A percentile compares a stretch with the other conserved stretches of the same genome.
Evolutionary conservation across 1,140 invertebrate species (phyloP).

Genomic region (Anagrus nilaparvatae): DNA sequence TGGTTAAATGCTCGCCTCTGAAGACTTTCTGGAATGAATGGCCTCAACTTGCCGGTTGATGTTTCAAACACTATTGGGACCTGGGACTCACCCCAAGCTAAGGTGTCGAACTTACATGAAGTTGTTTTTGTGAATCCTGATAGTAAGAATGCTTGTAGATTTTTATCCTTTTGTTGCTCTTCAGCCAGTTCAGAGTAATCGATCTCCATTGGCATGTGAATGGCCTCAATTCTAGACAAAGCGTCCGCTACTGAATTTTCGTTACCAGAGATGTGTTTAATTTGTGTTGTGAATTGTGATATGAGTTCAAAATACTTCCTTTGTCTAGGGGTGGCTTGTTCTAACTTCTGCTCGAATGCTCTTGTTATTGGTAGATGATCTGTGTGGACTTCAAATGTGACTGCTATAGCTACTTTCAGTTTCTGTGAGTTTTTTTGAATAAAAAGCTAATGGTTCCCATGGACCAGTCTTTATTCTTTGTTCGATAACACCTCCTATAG

Average conservation of each 20-base stretch:
- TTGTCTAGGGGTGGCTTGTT: not conserved
- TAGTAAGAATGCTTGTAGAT: not conserved
- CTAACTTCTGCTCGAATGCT: not conserved
- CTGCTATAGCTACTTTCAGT: not conserved
- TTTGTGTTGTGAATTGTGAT: not conserved
- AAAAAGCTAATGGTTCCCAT: not conserved
- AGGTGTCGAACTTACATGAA: too few relatives aligned
- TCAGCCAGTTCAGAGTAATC: not conserved
- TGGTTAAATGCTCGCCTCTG: not conserved
- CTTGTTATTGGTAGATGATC: not conserved
- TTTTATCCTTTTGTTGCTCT: not conserved
- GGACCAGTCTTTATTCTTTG: not conserved
- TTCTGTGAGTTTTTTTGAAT: not conserved
- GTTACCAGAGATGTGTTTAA: not conserved
- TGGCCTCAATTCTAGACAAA: not conserved
- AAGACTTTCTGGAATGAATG: not conserved
- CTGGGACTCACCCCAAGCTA: too few relatives aligned
- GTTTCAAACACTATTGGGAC: not conserved
- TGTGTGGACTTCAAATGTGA: not conserved
- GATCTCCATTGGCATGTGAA: not conserved
- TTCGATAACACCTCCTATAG: not conserved
- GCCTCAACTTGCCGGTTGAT: not conserved
- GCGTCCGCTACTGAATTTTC: constrained; percentile 1
- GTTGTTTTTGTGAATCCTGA: not conserved
- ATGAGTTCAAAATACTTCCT: not conserved